These are phyloP conservation scores for Diadromus collaris DNA, from an alignment of 2,888 invertebrate genomes.

Conservation along the genomic window DNA sequence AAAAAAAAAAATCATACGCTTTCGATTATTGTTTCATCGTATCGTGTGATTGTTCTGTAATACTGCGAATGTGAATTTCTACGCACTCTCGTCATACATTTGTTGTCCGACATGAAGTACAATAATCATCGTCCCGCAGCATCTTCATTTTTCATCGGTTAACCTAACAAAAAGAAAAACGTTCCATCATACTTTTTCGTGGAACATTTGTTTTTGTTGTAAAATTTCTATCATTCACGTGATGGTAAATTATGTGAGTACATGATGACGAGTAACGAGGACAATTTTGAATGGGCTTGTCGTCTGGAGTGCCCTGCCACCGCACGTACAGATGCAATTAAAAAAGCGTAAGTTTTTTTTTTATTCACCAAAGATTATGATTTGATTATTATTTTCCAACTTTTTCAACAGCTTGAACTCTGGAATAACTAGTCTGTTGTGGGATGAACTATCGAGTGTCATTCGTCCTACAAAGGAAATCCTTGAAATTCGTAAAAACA, in stretches of 20 bases:
- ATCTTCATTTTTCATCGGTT: background rate
- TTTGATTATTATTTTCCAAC: background rate
- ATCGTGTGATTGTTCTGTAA: background rate
- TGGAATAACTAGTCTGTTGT: slow-evolving; percentile 50
- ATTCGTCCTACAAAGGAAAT: slow-evolving; percentile 40
- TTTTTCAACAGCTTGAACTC: slow-evolving; percentile 43
- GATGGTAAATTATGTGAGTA: slow-evolving; percentile 4
- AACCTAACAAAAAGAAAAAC: slow-evolving; percentile 12
- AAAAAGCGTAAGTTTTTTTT: slow-evolving; percentile 49
- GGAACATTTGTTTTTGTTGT: background rate
- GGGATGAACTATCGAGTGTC: slow-evolving; percentile 53
- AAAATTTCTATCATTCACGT: background rate
- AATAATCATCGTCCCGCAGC: background rate
- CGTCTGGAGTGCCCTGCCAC: slow-evolving; percentile 47
- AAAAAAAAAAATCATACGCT: too few species aligned
- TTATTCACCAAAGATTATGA: background rate
- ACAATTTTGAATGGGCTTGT: slow-evolving; percentile 54
- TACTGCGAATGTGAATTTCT: background rate
- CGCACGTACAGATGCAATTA: slow-evolving; percentile 35
- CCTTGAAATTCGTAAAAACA: slow-evolving; percentile 51
- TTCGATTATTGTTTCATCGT: too few species aligned
- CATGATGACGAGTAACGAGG: slow-evolving; percentile 46
- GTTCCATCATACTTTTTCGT: background rate
- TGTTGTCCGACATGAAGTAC: background rate
- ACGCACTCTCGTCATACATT: background rate